These are phyloP conservation scores for Hydractinia echinata DNA, from an alignment of 30 jellyfish, hydroid and myxozoan species.

Conservation along the genomic window DNA sequence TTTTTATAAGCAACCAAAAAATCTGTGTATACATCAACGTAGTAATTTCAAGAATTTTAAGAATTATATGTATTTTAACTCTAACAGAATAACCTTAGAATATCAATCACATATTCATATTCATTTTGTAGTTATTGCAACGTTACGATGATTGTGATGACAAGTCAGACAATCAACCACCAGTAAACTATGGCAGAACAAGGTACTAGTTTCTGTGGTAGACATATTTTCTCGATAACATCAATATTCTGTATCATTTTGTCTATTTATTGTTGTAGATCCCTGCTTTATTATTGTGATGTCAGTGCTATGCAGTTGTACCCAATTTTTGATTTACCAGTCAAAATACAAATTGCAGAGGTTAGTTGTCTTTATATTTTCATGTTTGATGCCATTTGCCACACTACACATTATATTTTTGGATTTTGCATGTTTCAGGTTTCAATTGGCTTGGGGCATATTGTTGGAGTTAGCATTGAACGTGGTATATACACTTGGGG, in stretches of 20 bases:
- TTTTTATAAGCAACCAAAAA: too few species aligned
- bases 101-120: too few species aligned
- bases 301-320: constrained; percentile 53
- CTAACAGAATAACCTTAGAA: too few species aligned
- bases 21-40: too few species aligned
- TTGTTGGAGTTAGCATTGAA: constrained; percentile 78
- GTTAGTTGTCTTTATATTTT: constrained; percentile 20
- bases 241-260: neutral
- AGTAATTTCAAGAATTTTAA: too few species aligned
- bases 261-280: constrained; percentile 33
- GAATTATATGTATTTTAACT: too few species aligned
- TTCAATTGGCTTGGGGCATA: constrained; percentile 87
- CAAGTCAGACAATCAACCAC: neutral
- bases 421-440: constrained; percentile 36
- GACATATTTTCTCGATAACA: neutral
- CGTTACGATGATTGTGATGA: constrained; percentile 4
- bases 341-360: constrained; percentile 77
- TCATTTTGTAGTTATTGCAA: neutral
- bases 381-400: neutral
- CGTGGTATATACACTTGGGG: constrained; percentile 95
- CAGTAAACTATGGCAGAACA: constrained; percentile 15
- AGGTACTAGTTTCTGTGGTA: neutral
- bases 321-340: constrained; percentile 64
- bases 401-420: neutral
- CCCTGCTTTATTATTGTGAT: constrained; percentile 74